Evolutionary conservation across 2,113 vertebrate genomes (phyloP), one percentile per base, ranked within the genome.

Genomic region (Larimichthys crocea): DNA sequence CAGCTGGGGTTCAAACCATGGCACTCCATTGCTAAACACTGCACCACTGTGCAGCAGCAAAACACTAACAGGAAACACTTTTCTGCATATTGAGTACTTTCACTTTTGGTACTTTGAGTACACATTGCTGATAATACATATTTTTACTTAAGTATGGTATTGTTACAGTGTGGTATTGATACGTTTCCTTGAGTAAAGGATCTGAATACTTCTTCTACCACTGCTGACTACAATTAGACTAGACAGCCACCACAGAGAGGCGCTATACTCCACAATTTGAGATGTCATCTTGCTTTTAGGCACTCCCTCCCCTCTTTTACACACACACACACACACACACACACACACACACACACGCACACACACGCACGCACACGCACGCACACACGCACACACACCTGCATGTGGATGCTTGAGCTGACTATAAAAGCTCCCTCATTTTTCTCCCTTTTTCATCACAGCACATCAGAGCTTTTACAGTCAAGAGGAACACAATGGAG

Each of bases 231-330:
- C 6, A 59, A 14, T 42, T 49, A 12, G 22, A 55, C 8, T 22
- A 3, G 3, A 66, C 14, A 17, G 11, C 3, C 10, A 50, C 85
- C 92, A 92, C 79, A 69, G 2, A 88, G 26, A 69, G 90, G 89
- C 31, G 61, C 84, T 90, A 62, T 56, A 64, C 64, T 61, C 91
- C 80, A 83, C 52, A 53, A 3, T 40, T 63, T 86, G 9, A 64
- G 17, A 56, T 52, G 10, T 26, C 35, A 10, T 40, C 63, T 56
- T 17, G 16, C 52, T 67, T 52, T 46, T 16, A 31, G 14, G 63
- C 16, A 44, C 20, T 6, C 16, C 3, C 11, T 70, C 52, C 49
- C 50, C 14, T 24, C 15, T 24, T 49, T 69, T 2, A 49, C 62
- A 50, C 73, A 71, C 53, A 29, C 29, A 29, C 3, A 29, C 26